A percentile compares a stretch with the other conserved stretches of the same genome.
These are phyloP conservation scores for Agrotis ipsilon DNA, from an alignment of 2,888 invertebrate species.

Conservation along the genomic window DNA sequence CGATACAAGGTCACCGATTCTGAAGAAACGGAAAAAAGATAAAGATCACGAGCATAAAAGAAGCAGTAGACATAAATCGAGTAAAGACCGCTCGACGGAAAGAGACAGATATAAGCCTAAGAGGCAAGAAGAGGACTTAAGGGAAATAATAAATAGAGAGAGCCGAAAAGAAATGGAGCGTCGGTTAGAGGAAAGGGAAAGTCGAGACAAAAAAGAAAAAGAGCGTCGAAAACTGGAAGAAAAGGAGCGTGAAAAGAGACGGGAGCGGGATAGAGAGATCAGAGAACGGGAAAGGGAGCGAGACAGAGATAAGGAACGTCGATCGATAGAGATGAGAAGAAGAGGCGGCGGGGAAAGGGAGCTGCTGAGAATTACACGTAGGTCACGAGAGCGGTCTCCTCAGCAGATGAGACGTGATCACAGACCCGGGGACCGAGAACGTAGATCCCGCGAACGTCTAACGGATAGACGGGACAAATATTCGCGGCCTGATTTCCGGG, in stretches of 20 bases:
- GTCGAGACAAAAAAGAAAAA: conserved; percentile 75
- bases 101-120: conserved; percentile 76
- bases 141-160: conserved; percentile 81
- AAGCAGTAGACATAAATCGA: conserved; percentile 82
- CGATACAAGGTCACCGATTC: conserved; percentile 86
- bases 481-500: conserved; percentile 70
- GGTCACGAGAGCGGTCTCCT: conserved; percentile 66
- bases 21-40: conserved; percentile 81
- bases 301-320: conserved; percentile 64
- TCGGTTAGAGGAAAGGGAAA: conserved; percentile 71
- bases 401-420: conserved; percentile 62
- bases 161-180: conserved; percentile 78
- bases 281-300: conserved; percentile 73
- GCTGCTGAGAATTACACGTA: conserved; percentile 71
- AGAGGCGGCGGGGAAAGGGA: conserved; percentile 61
- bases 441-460: conserved; percentile 64
- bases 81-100: conserved; percentile 78
- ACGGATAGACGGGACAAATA: conserved; percentile 78
- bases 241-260: conserved; percentile 67
- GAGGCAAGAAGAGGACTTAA: conserved; percentile 85
- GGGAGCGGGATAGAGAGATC: conserved; percentile 71
- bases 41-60: conserved; percentile 77
- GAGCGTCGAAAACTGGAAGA: conserved; percentile 78
- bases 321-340: conserved; percentile 64
- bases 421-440: conserved; percentile 63